Evolutionary conservation across 1,140 invertebrate genomes (phyloP).

Genomic region (Lepidurus couesii): DNA sequence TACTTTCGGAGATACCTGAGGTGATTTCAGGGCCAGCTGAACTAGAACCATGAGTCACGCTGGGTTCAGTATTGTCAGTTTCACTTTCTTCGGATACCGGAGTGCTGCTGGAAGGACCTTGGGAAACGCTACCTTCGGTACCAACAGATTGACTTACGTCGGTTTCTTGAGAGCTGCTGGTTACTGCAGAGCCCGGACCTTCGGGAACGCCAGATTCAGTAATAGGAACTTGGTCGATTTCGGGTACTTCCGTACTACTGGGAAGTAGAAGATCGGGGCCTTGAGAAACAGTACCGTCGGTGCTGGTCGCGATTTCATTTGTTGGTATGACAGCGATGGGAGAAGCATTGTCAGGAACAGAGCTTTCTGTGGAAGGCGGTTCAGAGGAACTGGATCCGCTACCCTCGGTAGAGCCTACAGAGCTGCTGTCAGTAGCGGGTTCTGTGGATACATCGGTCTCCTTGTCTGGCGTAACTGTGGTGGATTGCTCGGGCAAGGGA

Average conservation of each 20-base stretch:
- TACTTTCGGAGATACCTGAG: too few relatives aligned
- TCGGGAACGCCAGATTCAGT: background rate
- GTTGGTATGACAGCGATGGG: constrained; percentile 28
- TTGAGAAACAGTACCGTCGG: constrained; percentile 3
- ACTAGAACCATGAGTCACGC: too few relatives aligned
- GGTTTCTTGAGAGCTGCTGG: background rate
- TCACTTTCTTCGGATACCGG: background rate
- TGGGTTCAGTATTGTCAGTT: background rate
- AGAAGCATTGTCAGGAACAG: background rate
- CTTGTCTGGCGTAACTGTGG: constrained; percentile 15
- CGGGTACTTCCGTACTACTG: constrained; percentile 31
- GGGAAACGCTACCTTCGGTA: too few relatives aligned
- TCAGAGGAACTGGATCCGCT: constrained; percentile 35
- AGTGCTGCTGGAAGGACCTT: too few relatives aligned
- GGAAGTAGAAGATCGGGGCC: constrained; percentile 32
- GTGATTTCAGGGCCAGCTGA: too few relatives aligned
- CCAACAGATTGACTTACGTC: background rate
- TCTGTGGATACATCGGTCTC: constrained; percentile 25
- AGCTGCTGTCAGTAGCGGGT: constrained; percentile 36
- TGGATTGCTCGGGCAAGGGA: background rate
- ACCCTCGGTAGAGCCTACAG: background rate
- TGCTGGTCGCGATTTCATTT: background rate
- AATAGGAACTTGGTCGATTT: background rate
- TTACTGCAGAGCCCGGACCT: background rate
- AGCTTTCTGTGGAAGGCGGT: constrained; percentile 34